Conservation (phyloP, 1,140 invertebrate genomes). For the Melitaea cinxia region DNA sequence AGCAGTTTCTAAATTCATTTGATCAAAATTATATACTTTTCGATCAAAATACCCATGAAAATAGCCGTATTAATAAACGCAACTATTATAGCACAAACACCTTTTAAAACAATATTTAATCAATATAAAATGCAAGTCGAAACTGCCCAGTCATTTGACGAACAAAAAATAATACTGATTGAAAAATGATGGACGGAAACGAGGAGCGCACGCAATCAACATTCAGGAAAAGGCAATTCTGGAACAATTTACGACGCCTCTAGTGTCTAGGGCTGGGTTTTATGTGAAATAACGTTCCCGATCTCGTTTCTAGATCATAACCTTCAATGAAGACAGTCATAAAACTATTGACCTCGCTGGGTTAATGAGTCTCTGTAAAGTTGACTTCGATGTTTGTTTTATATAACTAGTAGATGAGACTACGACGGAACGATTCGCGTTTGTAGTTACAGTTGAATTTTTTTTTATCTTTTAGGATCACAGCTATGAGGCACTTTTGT, state of each 20-base stretch:
- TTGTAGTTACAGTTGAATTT: too few species aligned
- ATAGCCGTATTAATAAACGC: background rate
- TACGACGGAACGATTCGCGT: too few species aligned
- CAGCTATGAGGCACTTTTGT: too few species aligned
- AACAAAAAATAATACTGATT: conserved; percentile 37
- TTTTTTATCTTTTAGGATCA: too few species aligned
- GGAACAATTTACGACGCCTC: conserved; percentile 31
- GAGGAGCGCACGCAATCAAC: conserved; percentile 30
- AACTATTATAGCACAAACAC: background rate
- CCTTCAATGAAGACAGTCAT: too few species aligned
- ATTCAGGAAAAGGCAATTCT: conserved; percentile 35
- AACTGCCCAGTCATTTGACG: conserved; percentile 29
- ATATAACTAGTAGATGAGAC: too few species aligned
- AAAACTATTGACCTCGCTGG: too few species aligned
- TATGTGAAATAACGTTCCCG: background rate
- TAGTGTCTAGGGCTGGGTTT: conserved; percentile 13
- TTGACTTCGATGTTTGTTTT: too few species aligned
- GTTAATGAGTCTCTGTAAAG: too few species aligned
- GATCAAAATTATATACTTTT: too few species aligned
- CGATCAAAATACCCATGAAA: too few species aligned
- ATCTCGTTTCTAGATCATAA: background rate
- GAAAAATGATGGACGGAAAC: conserved; percentile 37
- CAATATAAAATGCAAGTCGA: background rate
- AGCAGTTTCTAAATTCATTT: too few species aligned
- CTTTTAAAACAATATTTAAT: background rate